A percentile compares a stretch with the other conserved stretches of the same genome.
These are phyloP conservation scores for Hydrozoanthus tunicans DNA, from an alignment of 64 coral and sea anemone species.

Conservation along the genomic window DNA sequence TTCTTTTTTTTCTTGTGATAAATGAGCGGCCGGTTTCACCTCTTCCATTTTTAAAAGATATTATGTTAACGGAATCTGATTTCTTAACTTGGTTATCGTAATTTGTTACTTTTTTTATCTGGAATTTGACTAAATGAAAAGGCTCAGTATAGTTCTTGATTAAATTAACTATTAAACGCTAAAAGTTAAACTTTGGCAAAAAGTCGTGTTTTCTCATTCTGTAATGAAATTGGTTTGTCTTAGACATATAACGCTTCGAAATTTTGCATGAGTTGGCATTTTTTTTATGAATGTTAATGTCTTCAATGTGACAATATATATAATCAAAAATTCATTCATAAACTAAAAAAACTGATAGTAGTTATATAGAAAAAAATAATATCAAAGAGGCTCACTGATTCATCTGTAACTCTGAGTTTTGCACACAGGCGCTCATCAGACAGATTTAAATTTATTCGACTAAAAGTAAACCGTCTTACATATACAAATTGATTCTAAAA, in stretches of 20 bases:
- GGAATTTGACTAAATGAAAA: not conserved
- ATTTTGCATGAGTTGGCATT: not conserved
- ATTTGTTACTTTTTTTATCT: not conserved
- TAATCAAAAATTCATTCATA: not conserved
- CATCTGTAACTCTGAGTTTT: too few relatives aligned
- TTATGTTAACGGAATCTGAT: not conserved
- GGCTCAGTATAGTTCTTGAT: not conserved
- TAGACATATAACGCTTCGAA: not conserved
- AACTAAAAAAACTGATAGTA: too few relatives aligned
- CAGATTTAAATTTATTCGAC: too few relatives aligned
- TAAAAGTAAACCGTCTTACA: too few relatives aligned
- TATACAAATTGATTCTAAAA: too few relatives aligned
- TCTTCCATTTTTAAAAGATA: not conserved
- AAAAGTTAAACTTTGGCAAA: not conserved
- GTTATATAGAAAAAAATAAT: not conserved
- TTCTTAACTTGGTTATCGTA: not conserved
- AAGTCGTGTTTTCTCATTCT: conserved; percentile 1
- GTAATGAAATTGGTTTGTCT: not conserved
- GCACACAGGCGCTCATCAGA: too few relatives aligned
- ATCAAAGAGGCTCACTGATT: too few relatives aligned
- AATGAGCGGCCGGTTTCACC: too few relatives aligned
- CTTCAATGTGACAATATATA: not conserved
- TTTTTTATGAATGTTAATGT: not conserved
- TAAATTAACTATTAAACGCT: not conserved
- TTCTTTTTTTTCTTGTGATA: too few relatives aligned